Base-by-base conservation (phyloP, 2,113 vertebrate species). In the Stigmatopora nigra region DNA sequence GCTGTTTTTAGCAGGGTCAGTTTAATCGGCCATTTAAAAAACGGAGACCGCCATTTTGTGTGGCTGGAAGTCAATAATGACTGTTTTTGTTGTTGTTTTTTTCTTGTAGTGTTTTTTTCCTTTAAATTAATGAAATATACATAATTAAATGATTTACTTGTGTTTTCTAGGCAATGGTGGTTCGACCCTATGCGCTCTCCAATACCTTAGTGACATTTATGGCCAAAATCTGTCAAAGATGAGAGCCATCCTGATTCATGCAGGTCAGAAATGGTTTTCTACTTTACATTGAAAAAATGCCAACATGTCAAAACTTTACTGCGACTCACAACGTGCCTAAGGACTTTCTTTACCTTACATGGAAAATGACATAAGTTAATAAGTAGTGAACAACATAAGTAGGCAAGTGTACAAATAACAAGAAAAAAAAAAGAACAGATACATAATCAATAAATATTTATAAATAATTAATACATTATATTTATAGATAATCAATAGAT, bases 171-270 rank as follows among this genome's bases (percentile, higher is more conserved):
- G 97, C 69, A 98, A 98, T 58, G 97, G 97, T 69, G 96, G 97
- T 63, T 97, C 96, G 13, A 96, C 95, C 0, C 88, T 99, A 52
- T 89, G 88, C 8, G 86, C 87, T 12, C 90, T 99, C 65, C 88
- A 31, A 53, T 81, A 81, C 71, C 82, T 99, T 69, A 83, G 87
- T 69, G 88, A 91, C 17, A 68, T 90, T 5, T 97, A 92, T 73
- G 92, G 91, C 66, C 86, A 90, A 55, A 48, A 82, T 51, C 89
- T 96, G 89, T 67, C 83, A 69, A 87, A 73, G 63, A 78, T 93
- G 77, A 91, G 70, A 64, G 78, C 96, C 68, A 78, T 99, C 9
- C 81, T 99, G 31, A 96, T 99, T 75, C 96, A 98, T 80, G 96
- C 97, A 85, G 97, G 95, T 98, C 1, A 3, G 36, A 2, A 17